Evolutionary conservation across 2,888 invertebrate species (phyloP).

Genomic region (Lamellibrachia satsuma): DNA sequence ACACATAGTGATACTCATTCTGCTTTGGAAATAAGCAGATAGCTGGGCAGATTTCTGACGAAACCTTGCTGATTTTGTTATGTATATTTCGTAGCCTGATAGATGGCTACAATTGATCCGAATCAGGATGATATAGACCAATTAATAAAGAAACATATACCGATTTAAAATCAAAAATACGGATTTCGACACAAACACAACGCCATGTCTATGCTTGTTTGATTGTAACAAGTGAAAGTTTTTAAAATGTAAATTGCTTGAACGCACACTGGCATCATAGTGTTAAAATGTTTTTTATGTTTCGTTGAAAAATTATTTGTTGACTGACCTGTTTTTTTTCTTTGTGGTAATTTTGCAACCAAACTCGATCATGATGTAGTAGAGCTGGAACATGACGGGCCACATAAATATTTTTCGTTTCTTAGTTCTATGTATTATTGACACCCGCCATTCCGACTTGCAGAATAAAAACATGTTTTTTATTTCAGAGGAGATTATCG

Average conservation of each 20-base stretch:
- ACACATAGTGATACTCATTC: no score
- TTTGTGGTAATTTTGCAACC: background rate
- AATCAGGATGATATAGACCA: no score
- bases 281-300: background rate
- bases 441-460: background rate
- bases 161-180: no score
- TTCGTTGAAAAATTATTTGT: background rate
- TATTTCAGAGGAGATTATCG: conserved; percentile 52
- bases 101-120: no score
- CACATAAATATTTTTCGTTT: no score
- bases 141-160: no score
- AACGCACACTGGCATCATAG: background rate
- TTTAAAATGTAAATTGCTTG: background rate
- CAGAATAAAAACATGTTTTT: background rate
- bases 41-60: no score
- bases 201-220: background rate
- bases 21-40: no score
- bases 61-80: no score
- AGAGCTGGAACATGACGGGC: background rate
- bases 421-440: background rate
- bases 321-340: background rate
- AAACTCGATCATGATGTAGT: background rate
- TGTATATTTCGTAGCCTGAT: no score
- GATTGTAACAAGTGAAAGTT: background rate
- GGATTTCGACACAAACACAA: no score